Percentiles rank a stretch among this genome's conserved stretches.
Conservation (phyloP, 2,797 vertebrate genomes). For the Mormyrus hasselquistii region DNA sequence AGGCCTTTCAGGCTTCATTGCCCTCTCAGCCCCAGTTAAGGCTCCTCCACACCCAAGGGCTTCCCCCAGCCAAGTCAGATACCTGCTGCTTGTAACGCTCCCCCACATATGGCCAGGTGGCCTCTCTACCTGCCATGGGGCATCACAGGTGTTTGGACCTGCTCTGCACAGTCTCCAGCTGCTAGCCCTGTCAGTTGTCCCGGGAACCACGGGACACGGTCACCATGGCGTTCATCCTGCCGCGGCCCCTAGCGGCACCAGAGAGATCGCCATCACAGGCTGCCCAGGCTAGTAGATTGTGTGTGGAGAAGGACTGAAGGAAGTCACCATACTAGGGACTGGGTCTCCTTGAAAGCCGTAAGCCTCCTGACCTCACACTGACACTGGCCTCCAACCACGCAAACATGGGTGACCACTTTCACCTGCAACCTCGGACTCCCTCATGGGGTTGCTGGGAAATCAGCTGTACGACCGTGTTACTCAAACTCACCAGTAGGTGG, state of each 20-base stretch:
- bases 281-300: not conserved
- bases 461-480: not conserved
- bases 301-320: not conserved
- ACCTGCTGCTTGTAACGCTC: not conserved
- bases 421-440: not conserved
- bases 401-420: not conserved
- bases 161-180: not conserved
- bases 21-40: not conserved
- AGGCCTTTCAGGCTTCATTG: not conserved
- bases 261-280: not conserved
- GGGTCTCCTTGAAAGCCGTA: not conserved
- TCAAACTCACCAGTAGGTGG: not conserved
- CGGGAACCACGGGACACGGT: not conserved
- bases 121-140: not conserved
- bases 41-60: not conserved
- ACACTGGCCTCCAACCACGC: not conserved
- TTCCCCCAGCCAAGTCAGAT: not conserved
- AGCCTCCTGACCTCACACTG: not conserved
- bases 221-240: not conserved
- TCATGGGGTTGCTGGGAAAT: not conserved
- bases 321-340: not conserved
- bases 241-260: not conserved
- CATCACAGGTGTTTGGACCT: not conserved
- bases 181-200: not conserved
- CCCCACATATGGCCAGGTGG: not conserved